Conservation (phyloP, 2,797 vertebrate genomes). For the Anguilla megastoma region DNA sequence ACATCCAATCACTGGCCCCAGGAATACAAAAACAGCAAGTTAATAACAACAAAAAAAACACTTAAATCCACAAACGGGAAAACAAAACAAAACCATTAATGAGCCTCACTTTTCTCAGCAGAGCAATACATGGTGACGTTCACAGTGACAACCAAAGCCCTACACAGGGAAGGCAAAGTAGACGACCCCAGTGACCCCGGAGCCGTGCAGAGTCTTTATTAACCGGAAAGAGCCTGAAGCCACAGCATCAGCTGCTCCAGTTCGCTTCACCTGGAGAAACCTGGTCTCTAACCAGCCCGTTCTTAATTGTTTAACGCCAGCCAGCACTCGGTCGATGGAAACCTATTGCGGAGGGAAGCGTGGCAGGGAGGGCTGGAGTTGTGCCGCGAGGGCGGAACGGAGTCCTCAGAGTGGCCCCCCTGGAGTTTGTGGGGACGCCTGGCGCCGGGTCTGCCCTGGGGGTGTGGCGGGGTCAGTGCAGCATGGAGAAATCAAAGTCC, state of each 20-base stretch:
- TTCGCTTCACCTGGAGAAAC: neutral
- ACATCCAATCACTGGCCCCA: neutral
- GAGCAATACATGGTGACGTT: neutral
- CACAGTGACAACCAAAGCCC: conserved; percentile 14
- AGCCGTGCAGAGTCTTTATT: neutral
- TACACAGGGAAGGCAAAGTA: neutral
- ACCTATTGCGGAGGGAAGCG: neutral
- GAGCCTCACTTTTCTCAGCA: neutral
- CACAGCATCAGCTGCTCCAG: neutral
- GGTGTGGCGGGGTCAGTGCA: conserved; percentile 46
- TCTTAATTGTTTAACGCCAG: neutral
- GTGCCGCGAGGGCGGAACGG: neutral
- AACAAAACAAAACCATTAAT: neutral
- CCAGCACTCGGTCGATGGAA: neutral
- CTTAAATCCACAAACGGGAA: neutral
- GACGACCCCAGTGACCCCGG: neutral
- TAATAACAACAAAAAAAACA: neutral
- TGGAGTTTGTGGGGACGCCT: neutral
- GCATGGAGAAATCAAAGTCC: conserved; percentile 87
- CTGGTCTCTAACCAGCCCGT: neutral
- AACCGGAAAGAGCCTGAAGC: neutral
- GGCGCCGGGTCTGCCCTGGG: neutral
- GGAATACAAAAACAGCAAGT: neutral
- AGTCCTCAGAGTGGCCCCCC: neutral
- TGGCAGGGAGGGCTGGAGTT: neutral